Percentiles rank a stretch among this genome's conserved stretches.
Evolutionary conservation across 2,888 invertebrate species (phyloP).

Genomic region (Andrena trimmerana): DNA sequence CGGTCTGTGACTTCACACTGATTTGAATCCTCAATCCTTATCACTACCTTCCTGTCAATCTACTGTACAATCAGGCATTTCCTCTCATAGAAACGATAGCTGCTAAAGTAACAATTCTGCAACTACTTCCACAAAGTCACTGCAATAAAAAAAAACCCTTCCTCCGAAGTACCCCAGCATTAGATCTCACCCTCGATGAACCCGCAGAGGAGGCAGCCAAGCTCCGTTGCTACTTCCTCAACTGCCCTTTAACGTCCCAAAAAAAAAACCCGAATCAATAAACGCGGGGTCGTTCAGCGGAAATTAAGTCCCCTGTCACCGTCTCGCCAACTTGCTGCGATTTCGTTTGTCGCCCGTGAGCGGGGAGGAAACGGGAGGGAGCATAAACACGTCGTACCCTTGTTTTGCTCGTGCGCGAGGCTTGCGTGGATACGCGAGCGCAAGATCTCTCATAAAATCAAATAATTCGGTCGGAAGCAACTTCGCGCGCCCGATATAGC

Average conservation of each 20-base stretch:
- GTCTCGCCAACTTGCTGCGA: background rate
- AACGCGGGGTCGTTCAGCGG: background rate
- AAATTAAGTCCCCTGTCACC: constrained; percentile 26
- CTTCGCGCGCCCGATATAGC: constrained; percentile 65
- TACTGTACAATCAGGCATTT: too few species aligned
- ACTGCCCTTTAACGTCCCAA: background rate
- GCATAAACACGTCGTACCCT: constrained; percentile 10
- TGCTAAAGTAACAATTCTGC: too few species aligned
- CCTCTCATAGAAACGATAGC: too few species aligned
- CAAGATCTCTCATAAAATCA: constrained; percentile 76
- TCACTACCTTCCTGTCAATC: too few species aligned
- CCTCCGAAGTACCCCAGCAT: too few species aligned
- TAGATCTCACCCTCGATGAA: background rate
- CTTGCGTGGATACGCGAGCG: background rate
- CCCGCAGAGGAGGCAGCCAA: background rate
- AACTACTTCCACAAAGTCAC: too few species aligned
- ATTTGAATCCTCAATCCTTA: too few species aligned
- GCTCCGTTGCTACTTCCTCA: background rate
- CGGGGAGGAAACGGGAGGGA: background rate
- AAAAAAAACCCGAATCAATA: background rate
- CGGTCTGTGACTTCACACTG: too few species aligned
- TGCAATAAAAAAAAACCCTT: too few species aligned
- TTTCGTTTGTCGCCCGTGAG: background rate
- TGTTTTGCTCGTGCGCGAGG: constrained; percentile 4
- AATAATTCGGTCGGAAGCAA: constrained; percentile 67